Evolutionary conservation across 2,797 vertebrate species (phyloP).

Genomic region (Perodicticus potto): DNA sequence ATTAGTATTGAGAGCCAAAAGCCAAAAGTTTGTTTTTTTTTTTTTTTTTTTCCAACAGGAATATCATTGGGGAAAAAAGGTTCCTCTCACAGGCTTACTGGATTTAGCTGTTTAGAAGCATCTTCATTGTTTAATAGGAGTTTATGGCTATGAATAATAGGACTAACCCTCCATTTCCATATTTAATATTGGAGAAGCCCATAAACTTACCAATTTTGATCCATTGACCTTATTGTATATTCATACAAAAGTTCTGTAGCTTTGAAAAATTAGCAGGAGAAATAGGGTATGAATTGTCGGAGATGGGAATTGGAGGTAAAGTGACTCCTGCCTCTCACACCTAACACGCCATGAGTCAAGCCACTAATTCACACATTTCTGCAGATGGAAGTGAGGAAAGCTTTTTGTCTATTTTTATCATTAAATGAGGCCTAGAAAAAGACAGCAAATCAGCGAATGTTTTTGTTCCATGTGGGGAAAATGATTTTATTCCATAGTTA

Average conservation of each 20-base stretch:
- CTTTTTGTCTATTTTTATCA: slow-evolving; percentile 72
- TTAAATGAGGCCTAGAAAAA: slow-evolving; percentile 79
- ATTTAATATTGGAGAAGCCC: not conserved
- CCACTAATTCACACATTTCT: slow-evolving; percentile 2
- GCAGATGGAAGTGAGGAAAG: slow-evolving; percentile 58
- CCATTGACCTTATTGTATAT: not conserved
- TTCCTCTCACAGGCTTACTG: not conserved
- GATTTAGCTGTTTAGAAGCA: not conserved
- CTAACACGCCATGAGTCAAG: slow-evolving; percentile 38
- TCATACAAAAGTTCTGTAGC: not conserved
- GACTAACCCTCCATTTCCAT: not conserved
- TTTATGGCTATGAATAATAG: not conserved
- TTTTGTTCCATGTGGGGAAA: slow-evolving; percentile 86
- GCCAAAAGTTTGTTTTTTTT: not conserved
- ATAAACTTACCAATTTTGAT: not conserved
- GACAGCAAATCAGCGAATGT: slow-evolving; percentile 83
- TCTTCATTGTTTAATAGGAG: not conserved
- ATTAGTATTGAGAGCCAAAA: slow-evolving; percentile 14
- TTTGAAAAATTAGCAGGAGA: slow-evolving; percentile 38
- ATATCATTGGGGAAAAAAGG: not conserved
- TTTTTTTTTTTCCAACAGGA: not conserved
- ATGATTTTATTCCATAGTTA: slow-evolving; percentile 87
- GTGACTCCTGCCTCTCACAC: slow-evolving; percentile 4
- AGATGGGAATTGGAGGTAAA: not conserved
- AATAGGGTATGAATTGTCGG: not conserved